Conservation (phyloP, 2,113 vertebrate species). For the Vidua macroura region DNA sequence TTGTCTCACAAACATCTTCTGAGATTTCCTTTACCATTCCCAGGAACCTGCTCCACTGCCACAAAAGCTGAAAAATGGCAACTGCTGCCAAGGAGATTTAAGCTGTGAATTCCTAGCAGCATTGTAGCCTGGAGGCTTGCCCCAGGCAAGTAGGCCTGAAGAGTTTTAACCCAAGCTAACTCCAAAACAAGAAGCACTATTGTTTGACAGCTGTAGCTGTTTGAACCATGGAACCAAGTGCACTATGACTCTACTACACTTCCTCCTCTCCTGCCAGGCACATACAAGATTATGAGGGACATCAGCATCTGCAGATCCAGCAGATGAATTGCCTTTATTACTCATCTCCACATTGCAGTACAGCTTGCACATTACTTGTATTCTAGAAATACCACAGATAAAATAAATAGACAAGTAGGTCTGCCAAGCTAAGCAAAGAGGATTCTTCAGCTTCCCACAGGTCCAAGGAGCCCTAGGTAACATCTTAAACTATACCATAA, state of each 20-base stretch:
- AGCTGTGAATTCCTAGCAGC: conserved; percentile 2
- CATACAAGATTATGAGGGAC: background rate
- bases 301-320: background rate
- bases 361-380: background rate
- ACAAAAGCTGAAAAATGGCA: background rate
- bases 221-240: background rate
- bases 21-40: background rate
- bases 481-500: background rate
- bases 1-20: background rate
- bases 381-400: background rate
- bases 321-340: background rate
- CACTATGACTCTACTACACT: background rate
- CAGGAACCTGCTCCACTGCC: background rate
- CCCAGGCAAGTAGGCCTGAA: background rate
- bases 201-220: conserved; percentile 5
- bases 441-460: background rate
- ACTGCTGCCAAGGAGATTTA: conserved; percentile 23
- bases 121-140: background rate
- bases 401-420: background rate
- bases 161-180: background rate
- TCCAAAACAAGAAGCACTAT: background rate
- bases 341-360: background rate
- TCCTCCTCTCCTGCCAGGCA: background rate
- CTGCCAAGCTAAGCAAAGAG: background rate
- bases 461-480: background rate